phyloP scores from a whole-genome alignment of 2,113 vertebrate species.

The Hemibagrus wyckioides region DNA sequence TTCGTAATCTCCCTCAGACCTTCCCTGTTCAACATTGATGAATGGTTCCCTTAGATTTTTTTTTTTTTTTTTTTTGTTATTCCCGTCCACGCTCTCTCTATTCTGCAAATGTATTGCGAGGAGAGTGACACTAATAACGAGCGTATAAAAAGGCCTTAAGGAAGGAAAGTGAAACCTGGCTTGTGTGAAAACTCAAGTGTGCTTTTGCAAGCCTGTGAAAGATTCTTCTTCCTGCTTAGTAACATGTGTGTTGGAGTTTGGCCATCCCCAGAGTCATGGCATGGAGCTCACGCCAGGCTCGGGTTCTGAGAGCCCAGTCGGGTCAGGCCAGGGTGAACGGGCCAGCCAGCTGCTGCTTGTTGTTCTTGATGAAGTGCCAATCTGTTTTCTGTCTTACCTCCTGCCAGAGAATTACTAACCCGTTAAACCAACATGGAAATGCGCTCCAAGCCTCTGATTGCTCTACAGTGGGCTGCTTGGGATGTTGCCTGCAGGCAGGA shows the following conservation, averaged over 20 bases:
- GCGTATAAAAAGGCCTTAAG: slow-evolving; percentile 57
- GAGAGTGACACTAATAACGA: slow-evolving; percentile 64
- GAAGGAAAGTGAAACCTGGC: slow-evolving; percentile 49
- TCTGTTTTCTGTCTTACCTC: slow-evolving; percentile 84
- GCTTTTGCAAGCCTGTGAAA: slow-evolving; percentile 6
- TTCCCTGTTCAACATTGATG: slow-evolving; percentile 71
- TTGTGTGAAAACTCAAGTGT: neutral
- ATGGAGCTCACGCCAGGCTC: slow-evolving; percentile 11
- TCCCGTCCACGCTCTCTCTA: slow-evolving; percentile 68
- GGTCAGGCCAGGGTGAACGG: slow-evolving; percentile 80
- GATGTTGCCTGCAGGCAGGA: slow-evolving; percentile 44
- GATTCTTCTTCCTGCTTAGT: slow-evolving; percentile 14
- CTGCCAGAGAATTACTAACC: slow-evolving; percentile 86
- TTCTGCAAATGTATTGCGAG: slow-evolving; percentile 71
- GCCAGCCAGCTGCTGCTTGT: slow-evolving; percentile 88
- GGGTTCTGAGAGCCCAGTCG: slow-evolving; percentile 58
- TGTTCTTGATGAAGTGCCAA: slow-evolving; percentile 86
- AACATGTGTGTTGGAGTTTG: slow-evolving; percentile 45
- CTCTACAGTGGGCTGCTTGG: slow-evolving; percentile 59
- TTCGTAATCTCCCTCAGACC: slow-evolving; percentile 62
- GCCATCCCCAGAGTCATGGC: slow-evolving; percentile 51
- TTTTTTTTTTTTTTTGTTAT: slow-evolving; percentile 70
- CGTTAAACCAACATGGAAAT: slow-evolving; percentile 84
- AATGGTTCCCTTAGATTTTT: slow-evolving; percentile 69
- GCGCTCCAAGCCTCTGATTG: slow-evolving; percentile 68